These are phyloP conservation scores for Peromyscus nudipes DNA, from an alignment of 2,797 vertebrate species.

Conservation along the genomic window DNA sequence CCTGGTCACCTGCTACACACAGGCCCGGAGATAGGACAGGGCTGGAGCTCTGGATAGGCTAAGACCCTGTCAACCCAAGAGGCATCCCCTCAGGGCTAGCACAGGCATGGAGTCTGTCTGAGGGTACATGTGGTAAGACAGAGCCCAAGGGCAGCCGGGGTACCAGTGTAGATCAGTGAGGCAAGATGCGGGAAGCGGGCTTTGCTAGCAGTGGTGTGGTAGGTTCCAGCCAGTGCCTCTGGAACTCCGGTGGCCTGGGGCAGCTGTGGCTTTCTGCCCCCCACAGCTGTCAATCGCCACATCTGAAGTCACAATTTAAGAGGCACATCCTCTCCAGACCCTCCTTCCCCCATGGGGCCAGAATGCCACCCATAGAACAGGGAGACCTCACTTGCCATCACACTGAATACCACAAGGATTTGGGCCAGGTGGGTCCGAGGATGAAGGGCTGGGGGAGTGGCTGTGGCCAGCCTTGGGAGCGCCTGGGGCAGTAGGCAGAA, in stretches of 20 bases:
- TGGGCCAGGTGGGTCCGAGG: not conserved
- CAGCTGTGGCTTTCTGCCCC: not conserved
- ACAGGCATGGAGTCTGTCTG: not conserved
- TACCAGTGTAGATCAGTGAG: not conserved
- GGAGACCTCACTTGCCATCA: not conserved
- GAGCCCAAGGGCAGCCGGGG: not conserved
- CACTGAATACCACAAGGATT: not conserved
- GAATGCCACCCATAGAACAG: not conserved
- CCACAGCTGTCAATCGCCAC: not conserved
- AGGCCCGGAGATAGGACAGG: not conserved
- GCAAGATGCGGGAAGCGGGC: not conserved
- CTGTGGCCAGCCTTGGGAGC: not conserved
- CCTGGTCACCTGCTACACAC: not conserved
- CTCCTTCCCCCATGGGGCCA: not conserved
- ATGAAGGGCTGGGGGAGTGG: not conserved
- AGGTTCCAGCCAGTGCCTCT: not conserved
- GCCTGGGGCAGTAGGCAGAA: not conserved
- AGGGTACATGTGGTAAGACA: not conserved
- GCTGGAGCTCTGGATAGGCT: not conserved
- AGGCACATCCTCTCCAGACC: too few species aligned
- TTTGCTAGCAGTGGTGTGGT: not conserved
- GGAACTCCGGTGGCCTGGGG: not conserved
- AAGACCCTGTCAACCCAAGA: not conserved
- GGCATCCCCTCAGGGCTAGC: not conserved
- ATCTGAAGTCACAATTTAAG: not conserved